Evolutionary conservation across 2,888 invertebrate species (phyloP).

Genomic region (Zelleria hepariella): DNA sequence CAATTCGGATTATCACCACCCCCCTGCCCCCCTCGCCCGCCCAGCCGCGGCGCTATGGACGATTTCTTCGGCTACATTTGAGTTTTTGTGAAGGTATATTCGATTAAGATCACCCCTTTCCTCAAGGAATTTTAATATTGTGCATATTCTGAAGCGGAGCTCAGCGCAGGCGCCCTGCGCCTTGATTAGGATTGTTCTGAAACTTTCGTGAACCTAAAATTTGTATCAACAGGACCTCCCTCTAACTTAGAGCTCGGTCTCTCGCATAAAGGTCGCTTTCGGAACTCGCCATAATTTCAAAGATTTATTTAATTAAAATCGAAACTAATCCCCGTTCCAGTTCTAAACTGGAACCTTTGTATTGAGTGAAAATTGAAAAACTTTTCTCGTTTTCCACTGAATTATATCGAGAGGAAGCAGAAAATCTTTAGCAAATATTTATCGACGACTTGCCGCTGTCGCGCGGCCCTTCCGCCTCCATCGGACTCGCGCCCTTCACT

Average conservation of each 20-base stretch:
- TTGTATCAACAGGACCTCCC: neutral
- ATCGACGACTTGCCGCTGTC: conserved; percentile 33
- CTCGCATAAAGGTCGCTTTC: neutral
- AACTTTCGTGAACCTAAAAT: neutral
- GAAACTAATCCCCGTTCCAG: conserved; percentile 35
- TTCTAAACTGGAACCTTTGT: conserved; percentile 31
- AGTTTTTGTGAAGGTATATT: conserved; percentile 16
- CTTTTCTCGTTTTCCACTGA: conserved; percentile 58
- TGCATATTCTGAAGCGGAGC: neutral
- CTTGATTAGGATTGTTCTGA: neutral
- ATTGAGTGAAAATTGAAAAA: conserved; percentile 64
- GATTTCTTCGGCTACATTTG: conserved; percentile 18
- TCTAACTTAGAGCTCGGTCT: neutral
- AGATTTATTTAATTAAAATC: conserved; percentile 45
- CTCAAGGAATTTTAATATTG: neutral
- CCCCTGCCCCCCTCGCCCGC: conserved; percentile 11
- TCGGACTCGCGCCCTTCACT: neutral
- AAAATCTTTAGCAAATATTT: conserved; percentile 60
- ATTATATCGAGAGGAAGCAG: conserved; percentile 46
- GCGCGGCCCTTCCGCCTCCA: conserved; percentile 11
- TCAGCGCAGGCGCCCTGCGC: neutral
- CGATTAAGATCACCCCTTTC: conserved; percentile 1
- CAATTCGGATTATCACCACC: conserved; percentile 34
- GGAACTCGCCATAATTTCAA: conserved; percentile 8
- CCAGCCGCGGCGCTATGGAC: neutral